These are phyloP conservation scores for Phoenoteleia sp. DNA, from an alignment of 2,888 invertebrate species.

Conservation along the genomic window DNA sequence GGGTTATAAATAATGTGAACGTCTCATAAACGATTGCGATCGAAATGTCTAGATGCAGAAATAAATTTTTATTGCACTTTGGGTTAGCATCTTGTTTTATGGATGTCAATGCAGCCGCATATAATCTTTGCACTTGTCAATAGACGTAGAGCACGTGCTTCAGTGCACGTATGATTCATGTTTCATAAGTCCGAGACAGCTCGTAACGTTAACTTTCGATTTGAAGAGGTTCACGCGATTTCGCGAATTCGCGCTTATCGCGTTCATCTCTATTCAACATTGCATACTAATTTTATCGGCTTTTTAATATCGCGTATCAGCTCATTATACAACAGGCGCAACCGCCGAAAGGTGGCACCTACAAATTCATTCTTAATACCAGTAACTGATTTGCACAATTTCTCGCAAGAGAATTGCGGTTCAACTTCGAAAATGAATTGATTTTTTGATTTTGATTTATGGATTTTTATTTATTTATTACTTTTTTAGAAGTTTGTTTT, in stretches of 20 bases:
- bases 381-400: not conserved
- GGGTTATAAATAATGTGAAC: too few relatives aligned
- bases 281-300: conserved; percentile 27
- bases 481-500: not conserved
- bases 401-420: too few relatives aligned
- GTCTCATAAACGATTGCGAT: too few relatives aligned
- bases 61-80: conserved; percentile 20
- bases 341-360: not conserved
- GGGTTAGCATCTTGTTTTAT: conserved; percentile 35
- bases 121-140: conserved; percentile 57
- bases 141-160: conserved; percentile 45
- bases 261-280: conserved; percentile 32
- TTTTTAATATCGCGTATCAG: conserved; percentile 7
- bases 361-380: not conserved
- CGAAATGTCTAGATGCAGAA: too few relatives aligned
- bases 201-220: conserved; percentile 38
- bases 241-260: conserved; percentile 4
- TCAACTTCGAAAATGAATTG: too few relatives aligned
- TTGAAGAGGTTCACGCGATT: not conserved
- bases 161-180: conserved; percentile 46
- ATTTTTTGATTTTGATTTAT: too few relatives aligned
- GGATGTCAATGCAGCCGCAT: conserved; percentile 28
- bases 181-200: conserved; percentile 42
- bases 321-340: conserved; percentile 5
- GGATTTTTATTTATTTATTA: too few relatives aligned